Conservation (phyloP, 2,888 invertebrate genomes). For the Pachliopta kotzebuea region DNA sequence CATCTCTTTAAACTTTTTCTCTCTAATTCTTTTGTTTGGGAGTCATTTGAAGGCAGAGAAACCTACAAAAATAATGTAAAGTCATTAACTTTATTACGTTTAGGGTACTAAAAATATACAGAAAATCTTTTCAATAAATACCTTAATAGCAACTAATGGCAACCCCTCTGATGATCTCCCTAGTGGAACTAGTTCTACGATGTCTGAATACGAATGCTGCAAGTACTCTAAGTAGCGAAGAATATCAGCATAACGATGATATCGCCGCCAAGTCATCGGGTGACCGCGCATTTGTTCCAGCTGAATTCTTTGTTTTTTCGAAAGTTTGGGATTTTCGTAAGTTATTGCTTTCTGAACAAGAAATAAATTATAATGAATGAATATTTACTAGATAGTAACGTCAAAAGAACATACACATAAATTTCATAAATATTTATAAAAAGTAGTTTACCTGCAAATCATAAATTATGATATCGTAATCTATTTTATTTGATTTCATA, state of each 20-base stretch:
- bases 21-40: slow-evolving; percentile 39
- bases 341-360: slow-evolving; percentile 81
- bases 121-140: slow-evolving; percentile 46
- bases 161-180: slow-evolving; percentile 87
- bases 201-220: slow-evolving; percentile 82
- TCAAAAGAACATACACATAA: too few species aligned
- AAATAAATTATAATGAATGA: slow-evolving; percentile 9
- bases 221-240: slow-evolving; percentile 84
- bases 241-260: slow-evolving; percentile 86
- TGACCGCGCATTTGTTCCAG: slow-evolving; percentile 80
- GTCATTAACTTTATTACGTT: not conserved
- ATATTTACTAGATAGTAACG: not conserved
- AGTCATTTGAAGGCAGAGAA: slow-evolving; percentile 58
- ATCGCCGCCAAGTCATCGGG: slow-evolving; percentile 86
- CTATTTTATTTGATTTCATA: slow-evolving; percentile 81
- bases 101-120: not conserved
- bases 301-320: slow-evolving; percentile 81
- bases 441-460: slow-evolving; percentile 83
- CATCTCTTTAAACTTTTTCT: slow-evolving; percentile 62
- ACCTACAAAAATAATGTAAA: slow-evolving; percentile 44
- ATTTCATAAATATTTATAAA: too few species aligned
- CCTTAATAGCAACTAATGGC: slow-evolving; percentile 85
- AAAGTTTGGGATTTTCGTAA: slow-evolving; percentile 84
- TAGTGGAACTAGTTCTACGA: slow-evolving; percentile 85
- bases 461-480: slow-evolving; percentile 84